Conservation (phyloP, 2,113 vertebrate species). For the Gymnorhina tibicen region DNA sequence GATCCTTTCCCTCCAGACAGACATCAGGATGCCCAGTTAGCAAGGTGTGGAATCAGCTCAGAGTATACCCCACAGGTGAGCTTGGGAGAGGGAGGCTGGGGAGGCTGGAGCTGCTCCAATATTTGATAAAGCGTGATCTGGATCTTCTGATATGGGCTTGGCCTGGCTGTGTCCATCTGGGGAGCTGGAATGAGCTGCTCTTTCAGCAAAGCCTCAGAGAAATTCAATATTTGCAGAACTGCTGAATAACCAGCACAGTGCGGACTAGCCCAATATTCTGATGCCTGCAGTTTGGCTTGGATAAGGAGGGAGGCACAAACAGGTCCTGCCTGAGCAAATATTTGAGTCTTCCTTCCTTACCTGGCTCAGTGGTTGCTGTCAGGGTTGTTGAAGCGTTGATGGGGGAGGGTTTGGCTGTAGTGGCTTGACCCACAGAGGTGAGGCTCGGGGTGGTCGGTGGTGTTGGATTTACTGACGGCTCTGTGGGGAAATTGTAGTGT, state of each 20-base stretch:
- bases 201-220: not conserved
- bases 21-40: not conserved
- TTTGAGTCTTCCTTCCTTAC: not conserved
- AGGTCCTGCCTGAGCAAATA: not conserved
- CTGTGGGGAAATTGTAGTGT: not conserved
- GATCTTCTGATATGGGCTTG: not conserved
- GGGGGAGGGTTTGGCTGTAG: not conserved
- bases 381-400: rapidly evolving
- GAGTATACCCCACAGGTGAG: not conserved
- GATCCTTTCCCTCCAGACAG: not conserved
- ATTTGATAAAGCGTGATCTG: not conserved
- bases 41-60: not conserved
- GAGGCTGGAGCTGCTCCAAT: not conserved
- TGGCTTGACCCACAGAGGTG: not conserved
- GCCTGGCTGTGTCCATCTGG: not conserved
- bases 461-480: not conserved
- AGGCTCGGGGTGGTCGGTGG: not conserved
- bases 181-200: not conserved
- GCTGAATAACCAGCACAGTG: not conserved
- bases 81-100: not conserved
- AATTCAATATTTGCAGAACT: not conserved
- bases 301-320: not conserved
- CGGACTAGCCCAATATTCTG: not conserved
- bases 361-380: rapidly evolving
- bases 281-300: not conserved